phyloP scores from a whole-genome alignment of 2,797 vertebrate genomes.

The Macrochelys suwanniensis region DNA sequence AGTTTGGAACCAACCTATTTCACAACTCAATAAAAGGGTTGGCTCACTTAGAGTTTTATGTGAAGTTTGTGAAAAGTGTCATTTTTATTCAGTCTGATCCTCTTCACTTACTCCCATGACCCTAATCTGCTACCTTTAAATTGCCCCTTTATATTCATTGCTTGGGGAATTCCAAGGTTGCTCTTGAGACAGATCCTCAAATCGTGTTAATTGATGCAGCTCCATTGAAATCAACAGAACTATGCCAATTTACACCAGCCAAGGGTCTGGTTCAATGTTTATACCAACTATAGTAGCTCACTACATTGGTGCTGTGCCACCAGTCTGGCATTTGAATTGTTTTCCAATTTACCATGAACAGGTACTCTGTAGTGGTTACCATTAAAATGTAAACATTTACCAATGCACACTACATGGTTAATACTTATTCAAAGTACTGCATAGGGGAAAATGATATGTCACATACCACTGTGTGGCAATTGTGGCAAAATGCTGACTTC shows the following conservation, averaged over 20 bases:
- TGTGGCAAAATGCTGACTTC: accelerated
- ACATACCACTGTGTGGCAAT: not conserved
- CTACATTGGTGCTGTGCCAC: not conserved
- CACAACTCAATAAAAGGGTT: not conserved
- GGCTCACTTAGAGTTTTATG: accelerated
- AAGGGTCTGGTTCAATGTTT: not conserved
- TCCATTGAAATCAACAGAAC: not conserved
- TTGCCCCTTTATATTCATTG: not conserved
- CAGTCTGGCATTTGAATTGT: accelerated
- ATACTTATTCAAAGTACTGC: not conserved
- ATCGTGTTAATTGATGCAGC: accelerated
- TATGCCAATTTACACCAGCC: not conserved
- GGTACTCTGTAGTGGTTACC: accelerated
- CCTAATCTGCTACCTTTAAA: not conserved
- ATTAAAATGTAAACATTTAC: not conserved
- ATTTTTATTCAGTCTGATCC: not conserved
- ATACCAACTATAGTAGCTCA: not conserved
- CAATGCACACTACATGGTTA: not conserved
- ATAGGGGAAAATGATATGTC: not conserved
- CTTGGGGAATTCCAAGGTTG: not conserved
- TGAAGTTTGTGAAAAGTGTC: not conserved
- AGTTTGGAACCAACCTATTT: not conserved
- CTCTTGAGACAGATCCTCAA: not conserved
- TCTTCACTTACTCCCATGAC: not conserved
- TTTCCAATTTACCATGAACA: not conserved